Conservation (phyloP, 2,113 vertebrate species). For the Oxygymnocypris stewartii region DNA sequence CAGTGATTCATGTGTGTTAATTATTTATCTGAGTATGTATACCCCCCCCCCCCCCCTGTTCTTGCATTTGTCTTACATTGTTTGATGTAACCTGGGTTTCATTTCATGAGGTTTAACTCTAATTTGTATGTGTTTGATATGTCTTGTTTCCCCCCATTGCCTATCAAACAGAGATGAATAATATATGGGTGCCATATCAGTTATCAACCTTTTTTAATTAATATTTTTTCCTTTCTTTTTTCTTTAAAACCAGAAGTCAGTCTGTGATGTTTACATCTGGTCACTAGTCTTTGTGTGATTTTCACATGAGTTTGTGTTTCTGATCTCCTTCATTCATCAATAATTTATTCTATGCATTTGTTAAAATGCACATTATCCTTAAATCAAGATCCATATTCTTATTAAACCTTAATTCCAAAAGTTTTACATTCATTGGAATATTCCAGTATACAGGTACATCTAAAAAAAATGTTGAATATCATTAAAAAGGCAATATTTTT, state of each 20-base stretch:
- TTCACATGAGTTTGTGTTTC: no score
- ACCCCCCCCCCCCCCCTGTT: not conserved
- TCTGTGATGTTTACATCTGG: not conserved
- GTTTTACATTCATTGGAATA: not conserved
- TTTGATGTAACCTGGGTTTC: constrained; percentile 6
- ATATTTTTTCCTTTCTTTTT: not conserved
- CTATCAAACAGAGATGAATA: not conserved
- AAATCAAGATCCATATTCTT: no score
- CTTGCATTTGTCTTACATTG: not conserved
- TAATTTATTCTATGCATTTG: no score
- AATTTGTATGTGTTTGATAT: not conserved
- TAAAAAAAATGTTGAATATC: no score
- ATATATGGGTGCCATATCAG: not conserved
- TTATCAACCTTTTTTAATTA: not conserved
- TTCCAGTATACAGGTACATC: not conserved
- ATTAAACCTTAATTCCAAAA: no score
- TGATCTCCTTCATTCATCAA: no score
- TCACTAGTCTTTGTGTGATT: not conserved
- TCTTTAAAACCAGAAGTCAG: not conserved
- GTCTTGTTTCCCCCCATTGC: not conserved
- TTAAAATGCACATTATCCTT: no score
- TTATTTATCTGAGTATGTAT: not conserved
- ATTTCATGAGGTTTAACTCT: not conserved
- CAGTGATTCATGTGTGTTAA: constrained; percentile 20
- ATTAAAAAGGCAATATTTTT: no score